Conservation (phyloP, 2,113 vertebrate species). For the Trogon surrucura region DNA sequence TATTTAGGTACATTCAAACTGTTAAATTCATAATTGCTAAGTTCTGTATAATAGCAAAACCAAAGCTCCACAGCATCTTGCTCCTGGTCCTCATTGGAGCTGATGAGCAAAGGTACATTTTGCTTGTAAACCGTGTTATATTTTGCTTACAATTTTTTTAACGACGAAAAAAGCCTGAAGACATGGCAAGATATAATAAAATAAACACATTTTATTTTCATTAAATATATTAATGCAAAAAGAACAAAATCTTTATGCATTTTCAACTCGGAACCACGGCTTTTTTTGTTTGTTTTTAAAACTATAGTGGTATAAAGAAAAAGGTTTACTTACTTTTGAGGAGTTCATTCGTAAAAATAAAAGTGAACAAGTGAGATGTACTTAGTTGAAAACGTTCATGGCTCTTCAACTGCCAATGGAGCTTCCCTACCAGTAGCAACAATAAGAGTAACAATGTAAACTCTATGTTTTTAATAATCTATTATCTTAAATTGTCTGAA, state of each 20-base stretch:
- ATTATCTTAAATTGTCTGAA: not conserved
- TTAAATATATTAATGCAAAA: not conserved
- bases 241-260: not conserved
- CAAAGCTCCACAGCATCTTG: not conserved
- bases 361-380: not conserved
- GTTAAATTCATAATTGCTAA: not conserved
- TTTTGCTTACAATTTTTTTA: not conserved
- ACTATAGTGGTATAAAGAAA: not conserved
- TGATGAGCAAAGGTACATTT: not conserved
- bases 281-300: not conserved
- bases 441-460: not conserved
- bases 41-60: not conserved
- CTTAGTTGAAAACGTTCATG: not conserved
- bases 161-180: not conserved
- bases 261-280: not conserved
- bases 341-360: not conserved
- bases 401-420: not conserved
- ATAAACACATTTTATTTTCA: not conserved
- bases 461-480: not conserved
- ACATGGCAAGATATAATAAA: not conserved
- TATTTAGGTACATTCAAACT: not conserved
- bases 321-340: not conserved
- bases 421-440: not conserved
- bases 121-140: not conserved
- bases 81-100: not conserved